Evolutionary conservation across 2,113 vertebrate genomes (phyloP).

Genomic region (Urocolius indicus): DNA sequence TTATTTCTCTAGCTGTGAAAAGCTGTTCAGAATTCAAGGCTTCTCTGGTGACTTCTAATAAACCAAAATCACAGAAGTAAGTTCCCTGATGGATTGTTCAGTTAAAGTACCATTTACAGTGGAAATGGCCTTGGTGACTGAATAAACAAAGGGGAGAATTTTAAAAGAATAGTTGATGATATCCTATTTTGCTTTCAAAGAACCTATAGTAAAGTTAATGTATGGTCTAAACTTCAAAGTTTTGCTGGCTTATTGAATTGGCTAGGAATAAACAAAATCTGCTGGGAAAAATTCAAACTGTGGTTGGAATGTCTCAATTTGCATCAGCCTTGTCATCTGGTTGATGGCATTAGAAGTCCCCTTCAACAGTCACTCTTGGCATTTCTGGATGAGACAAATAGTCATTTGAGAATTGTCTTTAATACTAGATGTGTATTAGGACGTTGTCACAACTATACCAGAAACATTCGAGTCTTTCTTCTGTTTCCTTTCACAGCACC

Average conservation of each 20-base stretch:
- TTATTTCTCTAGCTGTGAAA: neutral
- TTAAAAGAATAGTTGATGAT: neutral
- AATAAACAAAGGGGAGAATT: neutral
- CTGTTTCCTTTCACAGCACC: neutral
- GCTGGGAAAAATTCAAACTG: neutral
- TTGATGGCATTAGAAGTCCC: neutral
- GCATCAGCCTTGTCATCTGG: neutral
- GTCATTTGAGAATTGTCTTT: neutral
- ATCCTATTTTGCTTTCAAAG: neutral
- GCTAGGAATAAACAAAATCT: neutral
- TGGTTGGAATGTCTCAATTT: neutral
- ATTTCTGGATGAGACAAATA: neutral
- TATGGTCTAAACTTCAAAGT: neutral
- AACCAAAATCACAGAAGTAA: neutral
- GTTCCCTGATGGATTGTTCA: neutral
- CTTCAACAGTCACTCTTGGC: neutral
- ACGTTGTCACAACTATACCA: neutral
- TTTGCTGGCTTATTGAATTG: neutral
- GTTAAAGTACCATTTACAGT: neutral
- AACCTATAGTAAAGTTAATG: neutral
- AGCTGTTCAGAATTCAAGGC: neutral
- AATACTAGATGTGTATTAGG: neutral
- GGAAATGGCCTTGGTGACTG: neutral
- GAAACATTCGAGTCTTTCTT: neutral
- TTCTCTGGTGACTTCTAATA: neutral